Evolutionary conservation across 2,888 invertebrate species (phyloP).

Genomic region (Polymixis lichenea): DNA sequence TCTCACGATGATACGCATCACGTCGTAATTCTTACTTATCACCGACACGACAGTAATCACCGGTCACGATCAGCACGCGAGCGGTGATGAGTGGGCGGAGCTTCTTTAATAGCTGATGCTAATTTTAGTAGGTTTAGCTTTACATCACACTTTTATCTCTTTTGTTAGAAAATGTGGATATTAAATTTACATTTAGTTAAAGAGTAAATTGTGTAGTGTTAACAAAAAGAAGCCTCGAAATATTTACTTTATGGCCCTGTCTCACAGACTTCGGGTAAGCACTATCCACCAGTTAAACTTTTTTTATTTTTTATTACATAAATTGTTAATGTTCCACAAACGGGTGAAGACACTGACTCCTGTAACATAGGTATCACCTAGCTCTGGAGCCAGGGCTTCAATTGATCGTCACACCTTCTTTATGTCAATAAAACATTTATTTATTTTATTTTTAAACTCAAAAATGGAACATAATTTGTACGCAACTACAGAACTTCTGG

Average conservation of each 20-base stretch:
- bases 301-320: too few species aligned
- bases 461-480: background rate
- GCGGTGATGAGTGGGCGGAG: slow-evolving; percentile 25
- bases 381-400: too few species aligned
- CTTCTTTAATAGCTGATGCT: slow-evolving; percentile 17
- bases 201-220: background rate
- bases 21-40: slow-evolving; percentile 64
- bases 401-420: too few species aligned
- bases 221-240: background rate
- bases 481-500: background rate
- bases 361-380: too few species aligned
- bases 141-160: background rate
- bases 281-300: background rate
- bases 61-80: slow-evolving; percentile 56
- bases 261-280: background rate
- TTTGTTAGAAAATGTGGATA: background rate
- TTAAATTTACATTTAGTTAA: too few species aligned
- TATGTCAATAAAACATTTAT: too few species aligned
- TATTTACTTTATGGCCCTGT: background rate
- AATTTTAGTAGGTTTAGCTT: background rate
- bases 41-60: slow-evolving; percentile 37
- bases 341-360: too few species aligned
- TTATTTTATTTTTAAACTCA: background rate
- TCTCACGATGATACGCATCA: slow-evolving; percentile 42
- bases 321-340: too few species aligned